These are phyloP conservation scores for Cardiocondyla obscurior DNA, from an alignment of 1,140 invertebrate genomes.

Conservation along the genomic window DNA sequence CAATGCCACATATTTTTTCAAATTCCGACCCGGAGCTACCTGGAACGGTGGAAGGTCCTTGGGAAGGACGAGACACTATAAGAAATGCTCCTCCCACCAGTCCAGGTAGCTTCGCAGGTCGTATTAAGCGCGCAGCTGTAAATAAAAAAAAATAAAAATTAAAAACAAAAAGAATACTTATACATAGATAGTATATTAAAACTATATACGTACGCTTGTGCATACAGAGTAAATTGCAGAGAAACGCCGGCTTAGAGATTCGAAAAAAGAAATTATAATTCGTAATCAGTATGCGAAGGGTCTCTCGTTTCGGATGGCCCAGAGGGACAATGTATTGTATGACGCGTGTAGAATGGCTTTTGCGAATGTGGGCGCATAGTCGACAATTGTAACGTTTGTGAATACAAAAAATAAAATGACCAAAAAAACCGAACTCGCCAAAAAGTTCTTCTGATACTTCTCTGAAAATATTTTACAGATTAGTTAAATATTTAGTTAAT, in stretches of 20 bases:
- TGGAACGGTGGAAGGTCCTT: not conserved
- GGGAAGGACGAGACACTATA: not conserved
- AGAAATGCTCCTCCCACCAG: not conserved
- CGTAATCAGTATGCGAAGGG: slow-evolving; percentile 32
- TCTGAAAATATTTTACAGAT: too few relatives aligned
- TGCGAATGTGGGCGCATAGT: slow-evolving; percentile 76
- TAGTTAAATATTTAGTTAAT: too few relatives aligned
- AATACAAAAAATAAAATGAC: slow-evolving; percentile 77
- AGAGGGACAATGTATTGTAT: slow-evolving; percentile 32
- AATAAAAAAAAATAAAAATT: not conserved
- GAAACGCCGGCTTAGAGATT: slow-evolving; percentile 15
- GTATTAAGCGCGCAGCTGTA: slow-evolving; percentile 7
- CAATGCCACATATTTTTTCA: slow-evolving; percentile 62
- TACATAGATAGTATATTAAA: too few relatives aligned
- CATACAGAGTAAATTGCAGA: slow-evolving; percentile 43
- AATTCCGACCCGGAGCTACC: not conserved
- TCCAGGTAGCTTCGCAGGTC: slow-evolving; percentile 29
- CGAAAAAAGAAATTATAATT: slow-evolving; percentile 45
- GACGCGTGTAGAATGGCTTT: slow-evolving; percentile 68
- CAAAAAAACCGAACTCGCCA: slow-evolving; percentile 68
- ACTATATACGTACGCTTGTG: slow-evolving; percentile 34
- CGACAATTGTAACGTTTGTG: slow-evolving; percentile 80
- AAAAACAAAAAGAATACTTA: not conserved
- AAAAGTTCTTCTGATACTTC: not conserved
- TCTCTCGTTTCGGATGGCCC: not conserved